phyloP scores from a whole-genome alignment of 92 coral and sea anemone species.

The Heteractis magnifica region DNA sequence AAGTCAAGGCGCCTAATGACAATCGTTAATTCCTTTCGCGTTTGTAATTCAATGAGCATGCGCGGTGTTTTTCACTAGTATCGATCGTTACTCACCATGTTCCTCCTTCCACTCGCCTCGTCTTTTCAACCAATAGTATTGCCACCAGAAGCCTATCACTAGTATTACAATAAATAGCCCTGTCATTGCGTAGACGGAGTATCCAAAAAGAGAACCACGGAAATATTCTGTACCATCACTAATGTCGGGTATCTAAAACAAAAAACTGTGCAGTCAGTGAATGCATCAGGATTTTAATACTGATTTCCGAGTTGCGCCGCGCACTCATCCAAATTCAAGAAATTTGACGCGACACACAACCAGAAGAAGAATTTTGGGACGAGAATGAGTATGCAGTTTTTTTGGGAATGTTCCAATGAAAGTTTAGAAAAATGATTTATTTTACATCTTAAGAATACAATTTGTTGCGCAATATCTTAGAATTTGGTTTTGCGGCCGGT shows the following conservation, averaged over 20 bases:
- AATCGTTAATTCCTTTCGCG: too few relatives aligned
- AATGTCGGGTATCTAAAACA: slow-evolving; percentile 37
- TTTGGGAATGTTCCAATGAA: too few relatives aligned
- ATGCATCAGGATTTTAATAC: neutral
- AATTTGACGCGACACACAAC: too few relatives aligned
- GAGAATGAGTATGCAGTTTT: too few relatives aligned
- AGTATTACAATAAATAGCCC: slow-evolving; percentile 59
- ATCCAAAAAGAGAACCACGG: slow-evolving; percentile 81
- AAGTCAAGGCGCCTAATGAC: too few relatives aligned
- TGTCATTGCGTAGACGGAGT: slow-evolving; percentile 76
- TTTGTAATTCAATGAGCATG: neutral
- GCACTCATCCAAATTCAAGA: too few relatives aligned
- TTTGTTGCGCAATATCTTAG: too few relatives aligned
- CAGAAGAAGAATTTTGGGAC: too few relatives aligned
- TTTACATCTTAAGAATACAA: too few relatives aligned
- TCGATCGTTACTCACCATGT: slow-evolving; percentile 2
- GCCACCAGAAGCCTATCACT: slow-evolving; percentile 76
- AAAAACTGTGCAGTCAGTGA: neutral
- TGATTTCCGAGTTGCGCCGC: too few relatives aligned
- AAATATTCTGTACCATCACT: slow-evolving; percentile 79
- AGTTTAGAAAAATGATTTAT: too few relatives aligned
- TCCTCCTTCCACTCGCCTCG: slow-evolving; percentile 43
- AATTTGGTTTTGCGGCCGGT: too few relatives aligned
- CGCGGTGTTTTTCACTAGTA: neutral
- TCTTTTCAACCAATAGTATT: slow-evolving; percentile 41